Evolutionary conservation across 2,888 invertebrate genomes (phyloP).

Genomic region (Beris chalybata): DNA sequence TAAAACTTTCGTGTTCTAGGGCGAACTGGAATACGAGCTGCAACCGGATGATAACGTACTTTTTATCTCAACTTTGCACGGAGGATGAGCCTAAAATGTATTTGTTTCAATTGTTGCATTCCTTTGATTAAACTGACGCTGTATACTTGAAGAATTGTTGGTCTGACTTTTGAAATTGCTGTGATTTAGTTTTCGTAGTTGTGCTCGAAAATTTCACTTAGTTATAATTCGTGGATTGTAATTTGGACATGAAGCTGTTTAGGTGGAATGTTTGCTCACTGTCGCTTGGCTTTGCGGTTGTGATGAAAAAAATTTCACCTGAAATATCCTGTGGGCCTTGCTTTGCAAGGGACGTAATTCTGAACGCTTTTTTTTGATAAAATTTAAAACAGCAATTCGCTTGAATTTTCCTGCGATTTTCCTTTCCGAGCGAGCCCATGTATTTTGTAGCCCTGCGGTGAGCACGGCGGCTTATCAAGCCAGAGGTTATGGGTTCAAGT

Average conservation of each 20-base stretch:
- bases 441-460: too few relatives aligned
- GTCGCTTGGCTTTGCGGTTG: conserved; percentile 24
- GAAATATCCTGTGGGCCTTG: conserved; percentile 44
- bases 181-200: too few relatives aligned
- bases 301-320: conserved; percentile 43
- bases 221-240: conserved; percentile 20
- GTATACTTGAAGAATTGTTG: too few relatives aligned
- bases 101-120: conserved; percentile 13
- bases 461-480: too few relatives aligned
- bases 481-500: too few relatives aligned
- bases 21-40: conserved; percentile 71
- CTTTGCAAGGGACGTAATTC: conserved; percentile 47
- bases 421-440: too few relatives aligned
- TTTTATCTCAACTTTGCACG: conserved; percentile 84
- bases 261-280: not conserved
- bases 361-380: conserved; percentile 37
- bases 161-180: too few relatives aligned
- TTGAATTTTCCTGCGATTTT: too few relatives aligned
- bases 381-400: too few relatives aligned
- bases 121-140: too few relatives aligned
- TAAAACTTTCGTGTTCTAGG: conserved; percentile 52
- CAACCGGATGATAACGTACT: conserved; percentile 70
- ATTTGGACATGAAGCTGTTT: not conserved
- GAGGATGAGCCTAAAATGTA: conserved; percentile 61
- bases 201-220: conserved; percentile 27